Evolutionary conservation across 2,888 invertebrate genomes (phyloP).

Genomic region (Allacma fusca): DNA sequence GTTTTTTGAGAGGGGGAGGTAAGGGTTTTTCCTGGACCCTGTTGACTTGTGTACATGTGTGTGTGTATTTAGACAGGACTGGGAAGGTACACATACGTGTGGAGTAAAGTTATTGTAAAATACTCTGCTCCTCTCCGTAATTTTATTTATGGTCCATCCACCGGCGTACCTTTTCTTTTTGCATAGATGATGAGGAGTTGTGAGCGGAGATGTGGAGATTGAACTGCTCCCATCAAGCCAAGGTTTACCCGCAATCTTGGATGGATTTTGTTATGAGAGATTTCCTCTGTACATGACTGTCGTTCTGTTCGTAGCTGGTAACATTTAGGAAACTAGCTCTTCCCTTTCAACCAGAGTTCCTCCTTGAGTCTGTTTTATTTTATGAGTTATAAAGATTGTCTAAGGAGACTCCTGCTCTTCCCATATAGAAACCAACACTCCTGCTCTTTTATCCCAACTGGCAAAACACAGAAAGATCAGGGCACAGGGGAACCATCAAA

Average conservation of each 20-base stretch:
- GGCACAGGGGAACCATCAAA: neutral
- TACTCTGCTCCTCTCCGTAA: too few species aligned
- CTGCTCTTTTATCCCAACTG: too few species aligned
- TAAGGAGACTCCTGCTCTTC: neutral
- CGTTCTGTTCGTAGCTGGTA: too few species aligned
- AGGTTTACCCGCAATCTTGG: constrained; percentile 7
- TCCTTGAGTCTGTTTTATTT: constrained; percentile 35
- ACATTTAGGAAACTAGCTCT: neutral
- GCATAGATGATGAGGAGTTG: neutral
- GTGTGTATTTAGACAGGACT: too few species aligned
- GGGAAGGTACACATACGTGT: neutral
- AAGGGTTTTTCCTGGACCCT: too few species aligned
- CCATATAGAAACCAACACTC: too few species aligned
- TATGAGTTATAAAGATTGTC: constrained; percentile 37
- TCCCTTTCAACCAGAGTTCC: neutral
- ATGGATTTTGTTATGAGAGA: constrained; percentile 9
- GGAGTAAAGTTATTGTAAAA: neutral
- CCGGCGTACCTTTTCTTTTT: too few species aligned
- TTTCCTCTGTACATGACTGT: too few species aligned
- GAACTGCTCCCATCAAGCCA: constrained; percentile 13
- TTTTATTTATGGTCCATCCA: too few species aligned
- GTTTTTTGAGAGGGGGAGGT: too few species aligned
- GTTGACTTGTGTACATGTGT: too few species aligned
- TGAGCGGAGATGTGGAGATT: constrained; percentile 6
- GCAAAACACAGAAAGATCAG: too few species aligned